Percentiles rank a stretch among this genome's conserved stretches.
Evolutionary conservation across 2,797 vertebrate genomes (phyloP).

Genomic region (Chelon auratus): DNA sequence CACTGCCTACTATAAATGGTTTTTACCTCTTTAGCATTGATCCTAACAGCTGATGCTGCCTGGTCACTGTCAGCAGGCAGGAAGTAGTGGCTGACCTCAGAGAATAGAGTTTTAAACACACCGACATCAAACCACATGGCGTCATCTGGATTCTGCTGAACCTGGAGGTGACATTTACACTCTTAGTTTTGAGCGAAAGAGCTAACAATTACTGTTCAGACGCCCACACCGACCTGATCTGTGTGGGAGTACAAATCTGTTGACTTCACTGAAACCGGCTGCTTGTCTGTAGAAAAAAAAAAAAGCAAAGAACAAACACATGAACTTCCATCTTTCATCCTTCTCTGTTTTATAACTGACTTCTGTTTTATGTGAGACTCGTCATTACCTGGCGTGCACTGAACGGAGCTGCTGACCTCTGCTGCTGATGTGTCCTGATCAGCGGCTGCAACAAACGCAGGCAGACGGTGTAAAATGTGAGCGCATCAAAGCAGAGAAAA

Average conservation of each 20-base stretch:
- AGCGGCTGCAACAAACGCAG: conserved; percentile 36
- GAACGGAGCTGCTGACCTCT: conserved; percentile 34
- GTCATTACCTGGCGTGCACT: conserved; percentile 57
- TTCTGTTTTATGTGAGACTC: not conserved
- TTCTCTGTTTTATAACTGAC: not conserved
- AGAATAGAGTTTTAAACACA: conserved; percentile 91
- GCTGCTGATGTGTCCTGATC: conserved; percentile 17
- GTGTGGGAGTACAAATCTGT: conserved; percentile 18
- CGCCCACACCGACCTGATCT: conserved; percentile 54
- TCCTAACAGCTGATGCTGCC: conserved; percentile 31
- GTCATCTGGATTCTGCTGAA: conserved; percentile 73
- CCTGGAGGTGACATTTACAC: conserved; percentile 35
- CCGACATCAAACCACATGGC: conserved; percentile 93
- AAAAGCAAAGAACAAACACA: not conserved
- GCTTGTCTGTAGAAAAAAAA: conserved; percentile 42
- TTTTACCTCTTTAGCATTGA: conserved; percentile 71
- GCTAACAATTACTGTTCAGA: accelerated
- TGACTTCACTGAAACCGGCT: not conserved
- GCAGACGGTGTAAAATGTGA: not conserved
- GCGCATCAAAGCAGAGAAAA: conserved; percentile 1
- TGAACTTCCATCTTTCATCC: not conserved
- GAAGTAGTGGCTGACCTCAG: conserved; percentile 92
- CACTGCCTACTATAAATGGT: too few relatives aligned
- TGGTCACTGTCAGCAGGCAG: conserved; percentile 86
- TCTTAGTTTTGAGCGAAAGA: not conserved